Evolutionary conservation across 1,140 invertebrate species (phyloP), one percentile per base, ranked within the genome.

Genomic region (Zaprionus ornatus): DNA sequence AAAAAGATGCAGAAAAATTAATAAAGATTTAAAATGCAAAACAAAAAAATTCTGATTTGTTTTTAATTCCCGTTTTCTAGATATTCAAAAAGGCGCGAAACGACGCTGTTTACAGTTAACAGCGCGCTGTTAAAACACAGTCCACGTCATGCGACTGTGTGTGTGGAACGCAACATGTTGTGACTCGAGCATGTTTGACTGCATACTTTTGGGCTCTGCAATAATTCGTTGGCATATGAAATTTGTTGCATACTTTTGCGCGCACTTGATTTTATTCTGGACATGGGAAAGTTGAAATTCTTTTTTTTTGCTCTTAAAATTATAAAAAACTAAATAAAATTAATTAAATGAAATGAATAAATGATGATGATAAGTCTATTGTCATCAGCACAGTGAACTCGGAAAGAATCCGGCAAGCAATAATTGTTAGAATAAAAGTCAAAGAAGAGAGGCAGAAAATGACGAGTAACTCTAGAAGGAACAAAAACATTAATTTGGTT

Each of bases 11-110:
- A 65, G 52, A 77, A 55, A 75, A 87, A 80, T 87, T 82, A 87
- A 82, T 87, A 87, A 87, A 87, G 83, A 87, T 87, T 87, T 87
- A 42, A 77, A 86, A 87, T 87, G 84, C 83, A 83, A 87, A 87
- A 82, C 60, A 61, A 82, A 65, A 56, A 63, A 13, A 21, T 17
- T 48, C 23, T n/a, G 7, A 1, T 27, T 3, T 27, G 4, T 42
- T 42, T 67, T 35, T 55, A 19, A 48, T 50, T 52, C 19, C 10
- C 12, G 17, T 25, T 25, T 29, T 40, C 19, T 19, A 15, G 17
- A 60, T 6, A 27, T 61, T 40, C 29, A 32, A 32, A 29, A 32
- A 32, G 29, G 29, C 29, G 25, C 15, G 5, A 7, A 42, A 42
- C 40, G n/a, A 17, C n/a, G 5, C 40, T 48, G 25, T 29, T 55